Base-by-base conservation (phyloP, 2,797 vertebrate genomes). In the Sylvilagus floridanus region DNA sequence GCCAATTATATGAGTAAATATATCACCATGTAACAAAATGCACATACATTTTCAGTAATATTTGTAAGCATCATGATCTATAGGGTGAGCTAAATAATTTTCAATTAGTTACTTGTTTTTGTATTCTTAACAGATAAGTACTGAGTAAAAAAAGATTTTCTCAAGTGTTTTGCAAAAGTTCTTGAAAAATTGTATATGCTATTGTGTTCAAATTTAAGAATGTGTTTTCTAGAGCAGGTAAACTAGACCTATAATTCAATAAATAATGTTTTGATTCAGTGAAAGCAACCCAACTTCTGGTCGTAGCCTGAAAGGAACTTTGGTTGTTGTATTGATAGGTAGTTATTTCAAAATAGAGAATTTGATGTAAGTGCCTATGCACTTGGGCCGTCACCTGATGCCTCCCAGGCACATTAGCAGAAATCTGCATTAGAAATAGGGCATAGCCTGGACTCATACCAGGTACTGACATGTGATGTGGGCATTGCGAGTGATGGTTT, bases 1-100 rank as follows among this genome's bases (percentile, higher is more conserved):
- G 42, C 30, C 0, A 32, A 71, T 83, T 50, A 47, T 63, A 2
- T 72, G 13, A 47, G 24, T 84, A 76, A 81, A 19, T 52, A 24
- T 57, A 65, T 66, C 17, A 89, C 8, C 4, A 28, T 91, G 32
- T 52, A 93, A 60, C 16, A 90, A 92, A 90, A 94, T 75, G 2
- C 22, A 32, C 26, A 65, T 60, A 71, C 21, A 69, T 88, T 60
- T n/a, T 16, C 52, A 66, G 71, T 84, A 35, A 60, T 50, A 30
- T 76, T 88, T 37, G 3, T 81, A 52, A 93, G 35, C 12, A 17
- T 19, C 1, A n/a, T 35, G 1, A 57, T 66, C 6, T 37, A 24
- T 42, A 82, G 7, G 0, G 19, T 62, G 10, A 54, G 6, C 8
- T 72, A 83, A 83, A 82, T 72, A 26, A 63, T 54, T 63, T 14